Evolutionary conservation across 2,888 invertebrate genomes (phyloP), one percentile per base, ranked within the genome.

Genomic region (Myopa testacea): DNA sequence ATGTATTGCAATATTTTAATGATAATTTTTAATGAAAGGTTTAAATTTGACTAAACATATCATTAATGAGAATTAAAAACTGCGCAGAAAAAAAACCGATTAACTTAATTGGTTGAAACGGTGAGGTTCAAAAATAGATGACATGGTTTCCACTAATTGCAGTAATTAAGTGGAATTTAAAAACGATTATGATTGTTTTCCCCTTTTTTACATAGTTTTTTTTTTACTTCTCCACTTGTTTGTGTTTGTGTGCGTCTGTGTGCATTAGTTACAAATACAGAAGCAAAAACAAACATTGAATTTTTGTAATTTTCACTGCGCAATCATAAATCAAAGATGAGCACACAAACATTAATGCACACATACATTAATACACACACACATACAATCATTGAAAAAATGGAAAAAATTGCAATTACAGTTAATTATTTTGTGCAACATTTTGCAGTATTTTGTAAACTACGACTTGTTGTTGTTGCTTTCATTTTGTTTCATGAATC

Each of bases 291-390:
- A 40, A 74, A 74, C 6, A 10, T 65, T 38, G 50, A 52, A 26
- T 26, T 50, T 26, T 50, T 50, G 69, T 10, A 52, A 50, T 69
- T 50, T 69, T 69, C 50, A 34, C n/a, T 69, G 50, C 69, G 69
- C 69, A 50, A 69, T 69, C 69, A 69, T 69, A 69, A 45, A 69
- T 69, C 69, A 69, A 50, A 69, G 50, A 38, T 52, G 16, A 50
- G 50, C 34, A 69, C 69, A 16, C 67, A 63, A 63, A 63, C 63
- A 63, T 6, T n/a, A 14, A 63, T 12, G 5, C 34, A 37, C 55
- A 55, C 71, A 52, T n/a, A 55, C 52, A 37, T 63, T 26, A 14
- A 63, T 63, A 60, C 60, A 60, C 26, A 26, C 45, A 63, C 5
- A 63, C 14, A 12, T 7, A 63, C 14, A 63, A 26, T n/a, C 5